These are phyloP conservation scores for Phrynocephalus guinanensis DNA, from an alignment of 2,797 vertebrate species.

Conservation along the genomic window DNA sequence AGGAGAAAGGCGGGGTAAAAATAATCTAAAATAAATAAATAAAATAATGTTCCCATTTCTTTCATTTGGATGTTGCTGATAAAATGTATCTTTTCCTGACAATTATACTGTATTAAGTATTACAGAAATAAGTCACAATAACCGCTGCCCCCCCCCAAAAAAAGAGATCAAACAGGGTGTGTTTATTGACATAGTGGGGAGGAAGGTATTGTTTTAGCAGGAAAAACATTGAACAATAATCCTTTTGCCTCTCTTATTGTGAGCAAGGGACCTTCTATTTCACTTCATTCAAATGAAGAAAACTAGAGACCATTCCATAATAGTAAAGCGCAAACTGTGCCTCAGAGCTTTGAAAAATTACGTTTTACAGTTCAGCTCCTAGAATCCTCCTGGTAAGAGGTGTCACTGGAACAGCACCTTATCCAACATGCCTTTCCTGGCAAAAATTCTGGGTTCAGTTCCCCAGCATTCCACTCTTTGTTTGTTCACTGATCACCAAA, in stretches of 20 bases:
- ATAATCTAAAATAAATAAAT: too few species aligned
- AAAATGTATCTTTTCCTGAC: conserved; percentile 20
- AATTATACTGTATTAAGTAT: not conserved
- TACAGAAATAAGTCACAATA: not conserved
- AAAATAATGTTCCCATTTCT: conserved; percentile 28
- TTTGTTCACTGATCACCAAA: not conserved
- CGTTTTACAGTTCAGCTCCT: too few species aligned
- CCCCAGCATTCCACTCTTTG: not conserved
- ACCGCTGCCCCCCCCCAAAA: not conserved
- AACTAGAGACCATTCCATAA: too few species aligned
- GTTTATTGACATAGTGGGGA: not conserved
- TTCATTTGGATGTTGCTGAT: conserved; percentile 41
- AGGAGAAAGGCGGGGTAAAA: too few species aligned
- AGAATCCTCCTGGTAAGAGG: too few species aligned
- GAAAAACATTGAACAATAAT: not conserved
- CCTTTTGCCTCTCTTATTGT: not conserved
- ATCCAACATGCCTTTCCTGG: too few species aligned
- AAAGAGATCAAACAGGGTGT: not conserved
- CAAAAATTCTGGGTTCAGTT: not conserved
- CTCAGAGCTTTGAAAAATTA: not conserved
- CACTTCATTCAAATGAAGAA: not conserved
- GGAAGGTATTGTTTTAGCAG: conserved; percentile 14
- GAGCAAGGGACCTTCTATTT: not conserved
- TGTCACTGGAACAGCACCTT: too few species aligned
- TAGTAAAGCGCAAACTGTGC: not conserved